Percentiles rank a stretch among this genome's conserved stretches.
phyloP scores from a whole-genome alignment of 2,797 vertebrate species.

The Scyliorhinus canicula region DNA sequence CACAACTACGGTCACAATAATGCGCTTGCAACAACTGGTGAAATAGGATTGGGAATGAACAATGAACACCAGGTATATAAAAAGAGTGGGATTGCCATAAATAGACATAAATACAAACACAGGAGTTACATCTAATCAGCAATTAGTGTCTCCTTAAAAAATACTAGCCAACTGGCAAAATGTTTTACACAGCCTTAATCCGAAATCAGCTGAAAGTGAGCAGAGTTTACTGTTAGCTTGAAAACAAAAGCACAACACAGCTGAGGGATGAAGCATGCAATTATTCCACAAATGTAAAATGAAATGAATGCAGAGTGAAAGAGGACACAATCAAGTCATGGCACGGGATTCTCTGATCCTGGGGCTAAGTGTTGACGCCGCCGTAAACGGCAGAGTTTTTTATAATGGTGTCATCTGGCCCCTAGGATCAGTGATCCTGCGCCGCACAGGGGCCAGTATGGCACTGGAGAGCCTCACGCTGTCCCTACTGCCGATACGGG shows the following conservation, averaged over 20 bases:
- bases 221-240: not conserved
- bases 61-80: not conserved
- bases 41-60: not conserved
- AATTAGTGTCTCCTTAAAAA: not conserved
- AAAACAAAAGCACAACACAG: not conserved
- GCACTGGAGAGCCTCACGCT: too few species aligned
- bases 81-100: not conserved
- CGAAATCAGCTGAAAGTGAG: not conserved
- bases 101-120: not conserved
- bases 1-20: not conserved
- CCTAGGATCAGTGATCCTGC: too few species aligned
- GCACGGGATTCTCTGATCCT: too few species aligned
- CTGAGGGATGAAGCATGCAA: not conserved
- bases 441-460: too few species aligned
- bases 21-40: not conserved
- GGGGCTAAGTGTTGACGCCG: too few species aligned
- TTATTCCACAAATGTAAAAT: too few species aligned
- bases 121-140: not conserved
- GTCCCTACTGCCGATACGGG: too few species aligned
- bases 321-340: too few species aligned
- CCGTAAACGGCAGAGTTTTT: too few species aligned
- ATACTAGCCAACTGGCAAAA: not conserved
- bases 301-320: too few species aligned
- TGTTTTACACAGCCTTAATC: not conserved
- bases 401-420: too few species aligned